Evolutionary conservation across 2,888 invertebrate species (phyloP).

Genomic region (Crioceris asparagi): DNA sequence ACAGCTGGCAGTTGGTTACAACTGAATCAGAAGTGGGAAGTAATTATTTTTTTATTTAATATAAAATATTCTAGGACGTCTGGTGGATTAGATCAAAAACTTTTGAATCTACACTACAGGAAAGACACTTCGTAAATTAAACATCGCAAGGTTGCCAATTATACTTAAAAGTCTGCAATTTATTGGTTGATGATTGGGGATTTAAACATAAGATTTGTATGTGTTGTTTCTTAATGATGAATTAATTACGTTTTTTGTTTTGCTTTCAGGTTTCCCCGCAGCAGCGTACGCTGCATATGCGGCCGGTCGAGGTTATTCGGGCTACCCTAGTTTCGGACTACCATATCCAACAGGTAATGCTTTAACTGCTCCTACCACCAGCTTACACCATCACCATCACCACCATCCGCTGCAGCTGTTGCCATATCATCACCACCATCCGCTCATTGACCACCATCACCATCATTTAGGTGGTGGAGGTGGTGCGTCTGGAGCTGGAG

Average conservation of each 20-base stretch:
- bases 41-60: no score
- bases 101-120: no score
- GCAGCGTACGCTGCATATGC: slow-evolving; percentile 93
- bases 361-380: slow-evolving; percentile 61
- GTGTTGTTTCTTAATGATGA: no score
- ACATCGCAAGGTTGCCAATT: no score
- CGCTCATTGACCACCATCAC: slow-evolving; percentile 36
- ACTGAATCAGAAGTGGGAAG: no score
- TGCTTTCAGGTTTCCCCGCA: slow-evolving; percentile 76
- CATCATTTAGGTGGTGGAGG: slow-evolving; percentile 47
- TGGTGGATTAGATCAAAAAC: no score
- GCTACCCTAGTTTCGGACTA: slow-evolving; percentile 96
- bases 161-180: no score
- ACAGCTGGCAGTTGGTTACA: no score
- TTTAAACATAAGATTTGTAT: no score
- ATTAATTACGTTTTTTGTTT: slow-evolving; percentile 1
- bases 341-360: slow-evolving; percentile 96
- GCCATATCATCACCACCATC: slow-evolving; percentile 54
- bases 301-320: slow-evolving; percentile 93
- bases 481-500: slow-evolving; percentile 36
- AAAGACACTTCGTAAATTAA: no score
- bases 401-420: slow-evolving; percentile 45
- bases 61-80: no score
- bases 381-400: slow-evolving; percentile 32
- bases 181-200: no score